These are phyloP conservation scores for Sitodiplosis mosellana DNA, from an alignment of 1,140 invertebrate species.

Conservation along the genomic window DNA sequence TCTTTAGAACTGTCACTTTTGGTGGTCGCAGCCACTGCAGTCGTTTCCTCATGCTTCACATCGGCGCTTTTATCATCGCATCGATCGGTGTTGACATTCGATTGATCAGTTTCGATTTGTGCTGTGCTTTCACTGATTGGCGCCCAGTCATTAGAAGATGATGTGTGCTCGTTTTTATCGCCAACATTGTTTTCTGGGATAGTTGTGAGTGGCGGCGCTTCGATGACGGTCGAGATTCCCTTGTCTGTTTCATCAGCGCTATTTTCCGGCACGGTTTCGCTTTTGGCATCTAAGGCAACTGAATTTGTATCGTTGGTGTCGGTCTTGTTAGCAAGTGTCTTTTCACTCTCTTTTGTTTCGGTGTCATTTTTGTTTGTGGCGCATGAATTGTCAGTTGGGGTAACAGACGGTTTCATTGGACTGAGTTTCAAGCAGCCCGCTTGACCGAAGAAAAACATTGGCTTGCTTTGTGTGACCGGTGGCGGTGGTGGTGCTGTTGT, in stretches of 20 bases:
- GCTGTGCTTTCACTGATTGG: neutral
- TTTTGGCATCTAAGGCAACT: neutral
- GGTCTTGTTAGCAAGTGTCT: neutral
- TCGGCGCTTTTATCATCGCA: constrained; percentile 1
- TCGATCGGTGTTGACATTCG: constrained; percentile 5
- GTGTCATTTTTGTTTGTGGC: neutral
- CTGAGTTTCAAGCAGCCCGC: constrained; percentile 24
- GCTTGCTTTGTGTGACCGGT: constrained; percentile 13
- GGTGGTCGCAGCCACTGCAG: no score
- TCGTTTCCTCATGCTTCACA: no score
- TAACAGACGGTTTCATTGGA: constrained; percentile 11
- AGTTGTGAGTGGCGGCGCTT: neutral
- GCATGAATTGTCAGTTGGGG: neutral
- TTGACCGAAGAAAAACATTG: constrained; percentile 28
- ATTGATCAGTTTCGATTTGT: neutral
- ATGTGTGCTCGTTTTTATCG: neutral
- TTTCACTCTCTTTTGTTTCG: neutral
- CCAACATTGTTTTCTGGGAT: neutral
- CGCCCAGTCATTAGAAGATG: neutral
- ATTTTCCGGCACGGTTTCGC: neutral
- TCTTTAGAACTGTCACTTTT: no score
- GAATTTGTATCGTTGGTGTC: neutral
- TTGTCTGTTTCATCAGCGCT: neutral
- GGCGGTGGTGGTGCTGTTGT: constrained; percentile 6
- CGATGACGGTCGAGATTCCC: neutral